Base-by-base conservation (phyloP, 2,888 invertebrate species). In the Mellilla xanthometata region DNA sequence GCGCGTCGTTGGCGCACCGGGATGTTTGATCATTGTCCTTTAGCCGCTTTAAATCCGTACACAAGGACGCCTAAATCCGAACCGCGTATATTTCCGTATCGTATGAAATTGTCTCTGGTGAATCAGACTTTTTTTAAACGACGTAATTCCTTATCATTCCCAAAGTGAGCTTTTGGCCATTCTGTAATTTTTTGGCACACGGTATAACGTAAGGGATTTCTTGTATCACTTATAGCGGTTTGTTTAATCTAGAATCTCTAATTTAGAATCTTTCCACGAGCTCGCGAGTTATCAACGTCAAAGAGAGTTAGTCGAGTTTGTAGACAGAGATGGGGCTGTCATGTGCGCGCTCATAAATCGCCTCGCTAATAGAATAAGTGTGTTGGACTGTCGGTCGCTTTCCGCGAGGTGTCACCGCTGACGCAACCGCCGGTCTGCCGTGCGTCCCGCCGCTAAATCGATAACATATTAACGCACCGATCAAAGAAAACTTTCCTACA, bases 1-100 rank as follows among this genome's bases (percentile, higher is more conserved):
- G 68, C 65, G 40, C 35, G 32, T 67, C 64, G 63, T 56, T 62
- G 22, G 28, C 28, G 26, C 55, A 62, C 69, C 63, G 62, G 56
- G 54, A 52, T 61, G 64, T 79, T 77, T 82, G 78, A 76, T 31
- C 41, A 53, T 81, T 81, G 78, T 87, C 82, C 83, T 83, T 79
- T 76, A 68, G 63, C 57, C 75, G 74, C 71, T 77, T 77, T 73
- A 76, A 77, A 75, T 72, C 71, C 68, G 72, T 68, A 74, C 74
- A 72, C 86, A 89, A 89, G 87, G 88, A 87, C 87, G 77, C 72
- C 81, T 83, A 84, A 83, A 79, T 83, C 72, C 67, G 80, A 71
- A 55, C 70, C 56, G 65, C 53, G 68, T 77, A 77, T 88, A 88
- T 85, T 85, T 88, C 84, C 87, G 86, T 69, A 81, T 77, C 76